Conservation (phyloP, 2,113 vertebrate species). For the Aplodontia rufa region DNA sequence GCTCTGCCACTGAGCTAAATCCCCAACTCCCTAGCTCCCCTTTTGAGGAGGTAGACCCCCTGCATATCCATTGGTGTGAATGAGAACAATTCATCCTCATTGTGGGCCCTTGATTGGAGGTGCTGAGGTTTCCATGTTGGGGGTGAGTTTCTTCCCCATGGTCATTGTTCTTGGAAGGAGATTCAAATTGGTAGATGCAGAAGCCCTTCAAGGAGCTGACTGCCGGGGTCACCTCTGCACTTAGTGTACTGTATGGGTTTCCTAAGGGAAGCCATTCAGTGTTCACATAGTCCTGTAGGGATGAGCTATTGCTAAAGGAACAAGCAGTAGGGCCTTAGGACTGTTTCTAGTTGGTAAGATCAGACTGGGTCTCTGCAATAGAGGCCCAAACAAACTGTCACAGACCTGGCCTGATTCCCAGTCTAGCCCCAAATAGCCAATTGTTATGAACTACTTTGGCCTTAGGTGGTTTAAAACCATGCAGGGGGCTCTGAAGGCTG, state of each 20-base stretch:
- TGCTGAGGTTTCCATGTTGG: neutral
- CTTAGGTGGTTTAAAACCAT: neutral
- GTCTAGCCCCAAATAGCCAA: neutral
- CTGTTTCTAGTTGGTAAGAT: neutral
- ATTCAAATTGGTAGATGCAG: neutral
- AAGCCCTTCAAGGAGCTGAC: neutral
- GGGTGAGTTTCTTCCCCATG: neutral
- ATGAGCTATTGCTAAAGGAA: neutral
- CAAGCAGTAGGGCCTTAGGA: neutral
- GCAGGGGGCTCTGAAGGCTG: neutral
- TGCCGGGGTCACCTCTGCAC: neutral
- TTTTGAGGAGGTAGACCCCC: neutral
- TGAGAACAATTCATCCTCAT: neutral
- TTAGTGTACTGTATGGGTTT: neutral
- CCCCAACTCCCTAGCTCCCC: neutral
- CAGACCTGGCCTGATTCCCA: neutral
- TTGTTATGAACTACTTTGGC: neutral
- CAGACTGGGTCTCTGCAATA: neutral
- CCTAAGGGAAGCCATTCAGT: neutral
- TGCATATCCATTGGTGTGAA: neutral
- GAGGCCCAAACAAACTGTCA: neutral
- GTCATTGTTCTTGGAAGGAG: neutral
- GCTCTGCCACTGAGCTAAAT: too few species aligned
- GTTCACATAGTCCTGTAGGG: neutral
- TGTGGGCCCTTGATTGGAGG: neutral